Evolutionary conservation across 2,113 vertebrate species (phyloP), one percentile per base, ranked within the genome.

Genomic region (Cyphomyrus discorhynchus): DNA sequence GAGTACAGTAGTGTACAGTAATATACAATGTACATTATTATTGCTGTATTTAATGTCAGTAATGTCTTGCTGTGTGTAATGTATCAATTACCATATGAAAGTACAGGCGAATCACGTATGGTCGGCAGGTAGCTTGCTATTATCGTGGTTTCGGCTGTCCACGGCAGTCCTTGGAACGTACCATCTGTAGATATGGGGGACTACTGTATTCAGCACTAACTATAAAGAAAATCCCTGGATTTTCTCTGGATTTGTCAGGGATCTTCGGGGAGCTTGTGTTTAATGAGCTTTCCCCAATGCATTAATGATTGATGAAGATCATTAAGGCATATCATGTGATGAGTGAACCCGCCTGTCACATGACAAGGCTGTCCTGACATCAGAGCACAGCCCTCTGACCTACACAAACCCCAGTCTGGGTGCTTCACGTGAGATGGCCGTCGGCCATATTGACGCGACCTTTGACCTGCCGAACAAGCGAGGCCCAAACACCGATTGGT

Each of bases 251-350:
- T 70, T 80, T 80, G 74, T 80, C 13, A 39, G 4, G 13, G 13
- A 80, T 42, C 31, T 42, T 17, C 1, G 0, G 74, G 13, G 35
- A 19, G 35, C 35, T 17, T 42, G 35, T 80, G 74, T 80, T 42
- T 80, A 80, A 80, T 42, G 35, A 42, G 74, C 15, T 80, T 42
- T 80, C 35, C 74, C 39, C 17, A 42, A 42, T 42, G 74, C 35
- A 80, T 80, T 80, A 80, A 80, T 80, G 74, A 80, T 80, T 80
- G 74, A 80, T 80, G 74, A 80, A 80, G 74, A 80, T 80, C n/a
- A 39, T 35, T 80, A 80, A 80, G 74, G 35, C 10, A 19, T 80
- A 11, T 42, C 74, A 80, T 19, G 74, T 39, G 31, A 42, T 35
- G 31, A 80, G 13, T 6, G 35, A 19, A 42, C 31, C 35, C 35